phyloP scores from a whole-genome alignment of 2,888 invertebrate genomes.

The Pomacea canaliculata region DNA sequence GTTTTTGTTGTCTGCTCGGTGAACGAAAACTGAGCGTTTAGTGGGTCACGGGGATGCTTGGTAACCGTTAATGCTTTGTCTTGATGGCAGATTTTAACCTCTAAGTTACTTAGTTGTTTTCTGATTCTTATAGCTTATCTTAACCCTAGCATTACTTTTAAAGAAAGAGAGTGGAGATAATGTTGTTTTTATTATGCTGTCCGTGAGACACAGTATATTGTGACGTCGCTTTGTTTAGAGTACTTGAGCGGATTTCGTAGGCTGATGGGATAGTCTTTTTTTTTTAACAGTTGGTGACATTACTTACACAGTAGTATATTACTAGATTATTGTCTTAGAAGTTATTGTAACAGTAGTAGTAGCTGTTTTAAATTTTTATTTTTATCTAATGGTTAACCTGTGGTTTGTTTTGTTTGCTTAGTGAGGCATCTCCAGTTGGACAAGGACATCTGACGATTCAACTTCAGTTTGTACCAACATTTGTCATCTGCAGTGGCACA shows the following conservation, averaged over 20 bases:
- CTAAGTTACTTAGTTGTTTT: background rate
- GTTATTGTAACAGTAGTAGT: background rate
- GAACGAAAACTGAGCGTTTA: background rate
- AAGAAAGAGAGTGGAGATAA: too few species aligned
- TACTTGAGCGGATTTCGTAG: too few species aligned
- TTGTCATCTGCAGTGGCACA: background rate
- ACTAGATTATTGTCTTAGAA: background rate
- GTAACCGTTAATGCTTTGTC: conserved; percentile 13
- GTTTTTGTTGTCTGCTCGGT: background rate
- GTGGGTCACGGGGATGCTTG: conserved; percentile 9
- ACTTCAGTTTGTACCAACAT: background rate
- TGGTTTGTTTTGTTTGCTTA: too few species aligned
- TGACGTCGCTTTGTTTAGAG: too few species aligned
- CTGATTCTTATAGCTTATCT: too few species aligned
- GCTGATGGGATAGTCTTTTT: background rate
- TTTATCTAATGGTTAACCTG: too few species aligned
- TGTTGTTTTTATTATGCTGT: too few species aligned
- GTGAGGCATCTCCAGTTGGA: too few species aligned
- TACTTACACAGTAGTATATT: background rate
- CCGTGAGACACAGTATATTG: too few species aligned
- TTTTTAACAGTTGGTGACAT: background rate
- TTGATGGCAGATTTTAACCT: background rate
- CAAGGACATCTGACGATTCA: too few species aligned
- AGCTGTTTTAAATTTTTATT: too few species aligned
- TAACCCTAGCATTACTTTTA: too few species aligned